Percentiles rank a stretch among this genome's conserved stretches.
Evolutionary conservation across 1,140 invertebrate genomes (phyloP).

Genomic region (Venustaconcha ellipsiformis): DNA sequence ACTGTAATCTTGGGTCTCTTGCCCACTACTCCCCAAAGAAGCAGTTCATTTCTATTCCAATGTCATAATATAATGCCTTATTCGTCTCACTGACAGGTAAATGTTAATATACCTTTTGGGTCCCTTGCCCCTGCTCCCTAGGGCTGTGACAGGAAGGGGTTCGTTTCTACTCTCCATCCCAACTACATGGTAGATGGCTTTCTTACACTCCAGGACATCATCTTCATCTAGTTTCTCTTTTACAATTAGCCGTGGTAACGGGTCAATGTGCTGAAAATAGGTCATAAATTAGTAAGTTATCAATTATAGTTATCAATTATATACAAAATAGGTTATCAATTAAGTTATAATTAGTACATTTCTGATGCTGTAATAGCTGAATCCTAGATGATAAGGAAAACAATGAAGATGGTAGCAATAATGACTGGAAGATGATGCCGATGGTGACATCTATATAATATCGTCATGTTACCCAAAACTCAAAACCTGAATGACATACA

Average conservation of each 20-base stretch:
- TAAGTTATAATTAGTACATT: too few relatives aligned
- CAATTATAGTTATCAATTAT: too few relatives aligned
- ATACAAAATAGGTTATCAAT: too few relatives aligned
- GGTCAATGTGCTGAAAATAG: conserved; percentile 80
- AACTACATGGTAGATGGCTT: conserved; percentile 86
- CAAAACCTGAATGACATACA: too few relatives aligned
- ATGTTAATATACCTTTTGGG: conserved; percentile 63
- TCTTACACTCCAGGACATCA: conserved; percentile 89
- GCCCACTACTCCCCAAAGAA: conserved; percentile 74
- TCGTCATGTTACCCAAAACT: background rate
- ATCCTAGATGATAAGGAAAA: background rate
- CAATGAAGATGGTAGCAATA: background rate
- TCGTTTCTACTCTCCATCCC: conserved; percentile 88
- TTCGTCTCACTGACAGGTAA: background rate
- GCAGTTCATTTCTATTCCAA: conserved; percentile 57
- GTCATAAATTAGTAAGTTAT: background rate
- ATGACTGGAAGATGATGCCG: background rate
- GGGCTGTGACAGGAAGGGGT: conserved; percentile 76
- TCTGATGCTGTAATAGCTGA: background rate
- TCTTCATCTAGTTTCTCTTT: conserved; percentile 87
- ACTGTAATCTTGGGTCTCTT: conserved; percentile 70
- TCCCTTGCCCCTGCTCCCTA: conserved; percentile 72
- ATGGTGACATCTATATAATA: background rate
- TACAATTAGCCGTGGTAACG: conserved; percentile 81
- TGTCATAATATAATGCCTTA: too few relatives aligned